Evolutionary conservation across 2,888 invertebrate genomes (phyloP), one percentile per base, ranked within the genome.

Genomic region (Spatulosminthurus flaviceps): DNA sequence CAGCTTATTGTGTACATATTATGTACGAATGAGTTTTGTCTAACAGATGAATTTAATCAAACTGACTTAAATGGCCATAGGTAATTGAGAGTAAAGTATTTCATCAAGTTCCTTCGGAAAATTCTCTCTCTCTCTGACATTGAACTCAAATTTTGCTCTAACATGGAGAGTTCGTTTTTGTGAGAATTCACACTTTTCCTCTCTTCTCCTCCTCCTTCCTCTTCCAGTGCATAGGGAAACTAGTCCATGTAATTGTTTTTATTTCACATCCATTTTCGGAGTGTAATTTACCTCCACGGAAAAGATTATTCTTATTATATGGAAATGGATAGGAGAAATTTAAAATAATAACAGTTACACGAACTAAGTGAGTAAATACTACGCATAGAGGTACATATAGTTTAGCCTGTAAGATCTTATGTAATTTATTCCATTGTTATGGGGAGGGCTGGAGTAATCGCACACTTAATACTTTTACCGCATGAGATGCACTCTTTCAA

Each of bases 361-460:
- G 9, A 41, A 41, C 13, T 9, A 51, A 19, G 16, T 13, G 51
- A 51, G 51, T 16, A 19, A n/a, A n/a, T n/a, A n/a, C n/a, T n/a
- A n/a, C n/a, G 51, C 16, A 67, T 22, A 28, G 26, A 28, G 28
- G 11, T 19, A 9, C 51, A 9, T 13, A 51, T 19, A 11, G n/a
- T 51, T 7, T 41, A 41, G 4, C 24, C 11, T 13, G 28, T 67
- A 67, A 67, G 28, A 28, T 19, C 5, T 51, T 5, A n/a, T 4
- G 51, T 67, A 67, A 67, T 67, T 67, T 67, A 67, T 67, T 67
- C 67, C 28, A 67, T 67, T 26, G 67, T 26, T 13, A n/a, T n/a
- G n/a, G 67, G 67, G 67, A 51, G 51, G 51, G n/a, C n/a, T n/a
- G n/a, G n/a, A n/a, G n/a, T n/a, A n/a, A n/a, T n/a, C n/a, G n/a